Evolutionary conservation across 2,888 invertebrate species (phyloP).

Genomic region (Melanotus villosus): DNA sequence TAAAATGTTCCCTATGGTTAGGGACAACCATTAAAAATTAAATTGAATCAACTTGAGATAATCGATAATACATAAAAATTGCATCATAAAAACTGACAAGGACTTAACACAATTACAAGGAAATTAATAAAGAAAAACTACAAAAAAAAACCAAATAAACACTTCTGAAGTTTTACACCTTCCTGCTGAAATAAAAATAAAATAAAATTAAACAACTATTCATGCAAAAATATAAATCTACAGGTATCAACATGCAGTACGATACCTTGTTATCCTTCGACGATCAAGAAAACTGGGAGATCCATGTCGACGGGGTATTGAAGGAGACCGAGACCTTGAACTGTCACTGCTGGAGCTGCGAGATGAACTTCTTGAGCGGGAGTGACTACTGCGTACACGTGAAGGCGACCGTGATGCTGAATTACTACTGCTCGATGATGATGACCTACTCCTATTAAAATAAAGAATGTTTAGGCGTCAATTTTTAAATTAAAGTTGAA

Average conservation of each 20-base stretch:
- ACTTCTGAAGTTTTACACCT: slow-evolving; percentile 49
- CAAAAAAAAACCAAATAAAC: slow-evolving; percentile 44
- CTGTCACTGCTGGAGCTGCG: slow-evolving; percentile 73
- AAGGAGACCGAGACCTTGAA: slow-evolving; percentile 80
- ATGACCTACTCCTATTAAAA: slow-evolving; percentile 53
- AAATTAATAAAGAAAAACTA: slow-evolving; percentile 20
- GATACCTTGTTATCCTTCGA: slow-evolving; percentile 94
- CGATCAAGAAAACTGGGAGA: slow-evolving; percentile 96
- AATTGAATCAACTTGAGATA: background rate
- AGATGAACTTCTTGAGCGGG: slow-evolving; percentile 72
- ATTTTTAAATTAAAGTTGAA: background rate
- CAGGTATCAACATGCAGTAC: slow-evolving; percentile 34
- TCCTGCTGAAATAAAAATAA: slow-evolving; percentile 71
- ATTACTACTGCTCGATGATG: slow-evolving; percentile 59
- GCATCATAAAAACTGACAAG: background rate
- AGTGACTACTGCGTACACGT: slow-evolving; percentile 66
- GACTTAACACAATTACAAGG: background rate
- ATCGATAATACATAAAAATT: background rate
- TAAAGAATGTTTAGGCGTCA: no score
- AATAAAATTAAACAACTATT: slow-evolving; percentile 54
- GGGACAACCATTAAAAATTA: background rate
- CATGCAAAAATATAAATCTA: slow-evolving; percentile 25
- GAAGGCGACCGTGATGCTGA: slow-evolving; percentile 65
- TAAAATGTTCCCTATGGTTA: slow-evolving; percentile 2
- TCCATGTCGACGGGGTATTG: slow-evolving; percentile 92